A percentile compares a stretch with the other conserved stretches of the same genome.
Conservation (phyloP, 30 jellyfish, hydroid and myxozoan genomes). For the Hydractinia echinata region DNA sequence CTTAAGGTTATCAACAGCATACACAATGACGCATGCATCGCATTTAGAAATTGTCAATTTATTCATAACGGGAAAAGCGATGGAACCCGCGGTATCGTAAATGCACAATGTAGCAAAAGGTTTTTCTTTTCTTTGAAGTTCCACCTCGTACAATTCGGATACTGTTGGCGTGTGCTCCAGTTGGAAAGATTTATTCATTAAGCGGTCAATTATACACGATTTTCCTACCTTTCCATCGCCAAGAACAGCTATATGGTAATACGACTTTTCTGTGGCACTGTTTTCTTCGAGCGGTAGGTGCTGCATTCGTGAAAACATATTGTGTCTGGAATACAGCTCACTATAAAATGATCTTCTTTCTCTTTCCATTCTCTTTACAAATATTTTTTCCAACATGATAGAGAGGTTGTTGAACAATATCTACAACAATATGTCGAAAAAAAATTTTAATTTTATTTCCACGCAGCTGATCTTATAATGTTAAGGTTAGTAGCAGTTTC, state of each 20-base stretch:
- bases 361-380: no score
- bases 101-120: not conserved
- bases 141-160: conserved; percentile 12
- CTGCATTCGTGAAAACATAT: no score
- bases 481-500: no score
- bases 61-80: conserved; percentile 31
- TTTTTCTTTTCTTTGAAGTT: not conserved
- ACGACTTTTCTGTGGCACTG: not conserved
- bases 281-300: no score
- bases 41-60: conserved; percentile 35
- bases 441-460: no score
- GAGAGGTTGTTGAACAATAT: no score
- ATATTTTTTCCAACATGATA: no score
- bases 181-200: not conserved
- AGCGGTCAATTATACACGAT: conserved; percentile 32
- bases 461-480: no score
- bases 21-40: conserved; percentile 39
- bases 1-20: conserved; percentile 15
- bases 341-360: no score
- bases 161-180: conserved; percentile 21
- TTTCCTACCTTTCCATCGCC: conserved; percentile 37
- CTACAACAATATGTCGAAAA: no score
- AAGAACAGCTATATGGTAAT: conserved; percentile 14
- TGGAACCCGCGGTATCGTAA: conserved; percentile 36
- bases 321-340: no score